A percentile compares a stretch with the other conserved stretches of the same genome.
These are phyloP conservation scores for Penaeus chinensis DNA, from an alignment of 1,140 invertebrate genomes.

Conservation along the genomic window DNA sequence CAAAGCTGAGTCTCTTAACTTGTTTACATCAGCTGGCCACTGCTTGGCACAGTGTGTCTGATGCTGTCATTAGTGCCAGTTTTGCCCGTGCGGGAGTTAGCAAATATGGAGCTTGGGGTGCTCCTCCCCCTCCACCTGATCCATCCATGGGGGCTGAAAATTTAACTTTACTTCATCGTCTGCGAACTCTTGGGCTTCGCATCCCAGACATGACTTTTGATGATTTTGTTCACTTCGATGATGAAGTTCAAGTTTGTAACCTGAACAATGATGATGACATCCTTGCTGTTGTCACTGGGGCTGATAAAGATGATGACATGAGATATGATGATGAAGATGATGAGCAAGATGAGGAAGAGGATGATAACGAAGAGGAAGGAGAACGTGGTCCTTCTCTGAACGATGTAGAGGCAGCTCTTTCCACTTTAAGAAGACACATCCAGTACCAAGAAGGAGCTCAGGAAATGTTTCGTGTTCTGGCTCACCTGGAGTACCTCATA, in stretches of 20 bases:
- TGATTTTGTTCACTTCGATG: slow-evolving; percentile 61
- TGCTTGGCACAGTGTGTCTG: slow-evolving; percentile 60
- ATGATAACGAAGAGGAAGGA: slow-evolving; percentile 7
- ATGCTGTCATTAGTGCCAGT: slow-evolving; percentile 52
- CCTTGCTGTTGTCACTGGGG: slow-evolving; percentile 54
- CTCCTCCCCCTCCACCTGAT: slow-evolving; percentile 40
- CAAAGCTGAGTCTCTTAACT: slow-evolving; percentile 42
- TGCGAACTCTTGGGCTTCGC: slow-evolving; percentile 33
- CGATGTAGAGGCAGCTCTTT: slow-evolving; percentile 48
- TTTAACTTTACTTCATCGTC: slow-evolving; percentile 44
- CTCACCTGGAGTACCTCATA: slow-evolving; percentile 56
- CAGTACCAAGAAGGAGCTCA: slow-evolving; percentile 58
- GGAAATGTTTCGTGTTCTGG: slow-evolving; percentile 54
- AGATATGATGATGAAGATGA: slow-evolving; percentile 38
- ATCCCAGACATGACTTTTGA: slow-evolving; percentile 58
- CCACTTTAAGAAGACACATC: slow-evolving; percentile 46
- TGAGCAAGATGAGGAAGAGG: slow-evolving; percentile 36
- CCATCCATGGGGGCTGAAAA: slow-evolving; percentile 40
- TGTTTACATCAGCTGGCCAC: slow-evolving; percentile 55
- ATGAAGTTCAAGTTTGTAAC: slow-evolving; percentile 59
- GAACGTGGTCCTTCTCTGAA: slow-evolving; percentile 29
- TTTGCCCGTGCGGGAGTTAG: slow-evolving; percentile 56
- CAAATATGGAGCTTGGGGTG: slow-evolving; percentile 57
- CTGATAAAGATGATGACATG: slow-evolving; percentile 46
- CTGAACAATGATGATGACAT: slow-evolving; percentile 60